These are phyloP conservation scores for Drosophila repletoides DNA, from an alignment of 1,140 invertebrate genomes.

Conservation along the genomic window DNA sequence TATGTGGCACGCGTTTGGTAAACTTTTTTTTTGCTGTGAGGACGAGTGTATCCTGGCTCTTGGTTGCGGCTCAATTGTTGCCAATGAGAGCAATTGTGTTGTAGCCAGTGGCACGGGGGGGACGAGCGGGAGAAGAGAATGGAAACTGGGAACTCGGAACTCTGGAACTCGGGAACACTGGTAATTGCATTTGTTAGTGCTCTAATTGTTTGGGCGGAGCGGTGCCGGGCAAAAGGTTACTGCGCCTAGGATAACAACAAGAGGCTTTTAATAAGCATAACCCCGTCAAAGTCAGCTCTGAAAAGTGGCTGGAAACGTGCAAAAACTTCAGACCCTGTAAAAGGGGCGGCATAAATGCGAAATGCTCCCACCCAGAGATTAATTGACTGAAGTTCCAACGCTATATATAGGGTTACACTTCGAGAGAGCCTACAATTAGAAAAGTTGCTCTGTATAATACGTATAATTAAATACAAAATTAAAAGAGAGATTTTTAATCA, in stretches of 20 bases:
- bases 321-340: constrained; percentile 1
- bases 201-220: constrained; percentile 66
- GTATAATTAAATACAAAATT: constrained; percentile 6
- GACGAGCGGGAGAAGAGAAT: constrained; percentile 12
- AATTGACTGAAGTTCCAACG: constrained; percentile 2
- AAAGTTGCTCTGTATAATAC: neutral
- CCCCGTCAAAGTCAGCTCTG: constrained; percentile 9
- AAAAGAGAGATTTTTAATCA: neutral
- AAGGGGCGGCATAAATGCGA: constrained; percentile 13
- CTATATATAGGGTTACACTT: neutral
- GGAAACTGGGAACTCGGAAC: constrained; percentile 19
- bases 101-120: constrained; percentile 13
- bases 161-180: constrained; percentile 32
- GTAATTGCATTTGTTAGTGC: constrained; percentile 79
- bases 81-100: constrained; percentile 77
- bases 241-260: constrained; percentile 71
- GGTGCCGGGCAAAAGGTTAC: constrained; percentile 57
- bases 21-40: constrained; percentile 55
- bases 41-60: constrained; percentile 20
- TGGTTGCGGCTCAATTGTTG: constrained; percentile 67
- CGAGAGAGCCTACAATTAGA: constrained; percentile 38
- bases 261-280: constrained; percentile 71
- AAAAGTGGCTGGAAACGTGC: constrained; percentile 40
- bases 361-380: constrained; percentile 13
- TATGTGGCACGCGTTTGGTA: constrained; percentile 73